Base-by-base conservation (phyloP, 2,113 vertebrate genomes). In the Lampris megalopsis region DNA sequence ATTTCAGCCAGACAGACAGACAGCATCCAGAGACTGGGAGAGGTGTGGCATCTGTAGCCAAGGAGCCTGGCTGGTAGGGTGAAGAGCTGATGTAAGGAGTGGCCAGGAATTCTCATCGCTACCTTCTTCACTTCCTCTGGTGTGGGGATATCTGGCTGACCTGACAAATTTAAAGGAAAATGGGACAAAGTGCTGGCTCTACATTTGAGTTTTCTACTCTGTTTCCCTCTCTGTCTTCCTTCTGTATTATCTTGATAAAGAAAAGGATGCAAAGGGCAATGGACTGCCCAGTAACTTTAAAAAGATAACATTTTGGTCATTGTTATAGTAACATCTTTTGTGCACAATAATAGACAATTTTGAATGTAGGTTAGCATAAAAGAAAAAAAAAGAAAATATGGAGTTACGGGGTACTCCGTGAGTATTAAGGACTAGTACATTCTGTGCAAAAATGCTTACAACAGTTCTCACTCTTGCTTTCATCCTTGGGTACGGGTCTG, bases 1-100 rank as follows among this genome's bases (percentile, higher is more conserved):
- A 92, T 84, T 80, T 94, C 92, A 48, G 93, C 92, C 83, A 92
- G 61, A 71, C 92, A 93, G 24, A 81, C 79, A 2, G 92, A 91
- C 54, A 93, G 62, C 83, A 91, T 89, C 92, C 93, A 94, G n/a
- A 94, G 78, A 36, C 78, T 52, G 0, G 49, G 74, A 2, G 74
- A 42, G 1, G n/a, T 63, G 37, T 71, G 73, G 24, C 11, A 10
- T 5, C 61, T 81, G 71, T 35, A 81, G 45, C 89, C 75, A 2
- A 83, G 58, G 37, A 91, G 61, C 69, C 43, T 52, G 61, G 73
- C 79, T 0, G 70, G 61, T 7, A 87, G 63, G 58, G 38, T 74
- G 60, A 92, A 52, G 47, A 89, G 64, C 56, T n/a, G 41, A 35
- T 10, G 57, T 5, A 77, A 79, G 42, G 61, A 81, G 73, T 41